Base-by-base conservation (phyloP, 2,797 vertebrate species). In the Spheniscus humboldti region DNA sequence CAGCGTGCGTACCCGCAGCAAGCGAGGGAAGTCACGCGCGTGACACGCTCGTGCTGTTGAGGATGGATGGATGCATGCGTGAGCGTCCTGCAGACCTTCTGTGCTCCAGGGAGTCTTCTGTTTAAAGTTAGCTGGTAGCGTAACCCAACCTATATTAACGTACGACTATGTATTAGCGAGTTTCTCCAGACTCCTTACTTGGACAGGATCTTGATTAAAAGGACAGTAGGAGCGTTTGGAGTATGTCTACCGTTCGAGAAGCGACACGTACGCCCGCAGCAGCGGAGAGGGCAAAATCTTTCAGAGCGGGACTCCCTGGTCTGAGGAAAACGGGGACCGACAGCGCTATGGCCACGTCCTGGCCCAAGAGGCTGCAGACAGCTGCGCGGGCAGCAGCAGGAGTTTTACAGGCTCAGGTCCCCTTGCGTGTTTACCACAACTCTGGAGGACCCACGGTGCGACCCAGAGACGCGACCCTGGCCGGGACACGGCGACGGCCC, bases 91-190 rank as follows among this genome's bases (percentile, higher is more conserved):
- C n/a, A 30, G 30, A 20, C 20, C 57, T 23, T 10, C 60, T 9
- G 9, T 7, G 45, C 41, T 27, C 31, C 60, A 4, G 17, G 20
- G 18, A n/a, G 37, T 8, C 39, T 72, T 31, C 52, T 56, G 33
- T 17, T 43, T 25, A 11, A 12, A 50, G 41, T 50, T 20, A 39
- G 18, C 35, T 28, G 37, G n/a, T 10, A 22, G 35, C 2, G 3
- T n/a, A 55, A 47, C 28, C 33, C 47, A 52, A 9, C 33, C 27
- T 7, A 5, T 3, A 18, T 7, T 16, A 11, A 9, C 0, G 5
- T 10, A 11, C 0, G 2, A 2, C n/a, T 28, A 2, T 6, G 27
- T 11, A 8, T 4, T 7, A 5, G 10, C 2, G 13, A 41, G 45
- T 9, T 53, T 67, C 56, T 63, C 39, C 68, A 13, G 13, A 6